Evolutionary conservation across 2,113 vertebrate genomes (phyloP).

Genomic region (Antennarius striatus): DNA sequence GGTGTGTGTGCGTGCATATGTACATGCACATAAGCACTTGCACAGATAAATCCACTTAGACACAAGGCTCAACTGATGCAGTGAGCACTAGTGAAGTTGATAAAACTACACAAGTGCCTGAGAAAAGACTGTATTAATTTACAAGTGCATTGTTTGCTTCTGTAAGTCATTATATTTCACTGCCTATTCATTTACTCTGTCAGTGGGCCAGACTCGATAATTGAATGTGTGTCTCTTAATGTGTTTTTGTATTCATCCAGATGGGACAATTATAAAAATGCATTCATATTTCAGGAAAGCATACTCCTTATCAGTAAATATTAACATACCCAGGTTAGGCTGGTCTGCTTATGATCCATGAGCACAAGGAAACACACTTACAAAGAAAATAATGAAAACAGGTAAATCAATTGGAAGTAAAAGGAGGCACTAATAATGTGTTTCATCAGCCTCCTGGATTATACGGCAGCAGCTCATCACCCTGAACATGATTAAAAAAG

Average conservation of each 20-base stretch:
- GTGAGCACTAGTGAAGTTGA: conserved; percentile 10
- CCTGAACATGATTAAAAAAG: conserved; percentile 6
- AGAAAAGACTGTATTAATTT: conserved; percentile 27
- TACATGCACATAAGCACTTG: conserved; percentile 33
- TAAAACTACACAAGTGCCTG: conserved; percentile 15
- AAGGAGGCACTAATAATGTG: conserved; percentile 25
- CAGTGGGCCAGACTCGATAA: conserved; percentile 40
- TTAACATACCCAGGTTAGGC: conserved; percentile 37
- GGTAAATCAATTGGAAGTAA: conserved; percentile 13
- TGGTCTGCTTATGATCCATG: conserved; percentile 37
- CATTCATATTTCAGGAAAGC: conserved; percentile 38
- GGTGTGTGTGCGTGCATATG: not conserved
- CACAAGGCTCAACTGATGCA: conserved; percentile 18
- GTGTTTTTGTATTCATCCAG: conserved; percentile 42
- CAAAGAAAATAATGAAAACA: conserved; percentile 20
- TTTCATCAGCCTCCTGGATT: conserved; percentile 9
- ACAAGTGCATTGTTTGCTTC: conserved; percentile 20
- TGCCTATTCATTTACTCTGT: conserved; percentile 48
- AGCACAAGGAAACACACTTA: conserved; percentile 1
- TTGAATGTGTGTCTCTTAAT: conserved; percentile 40
- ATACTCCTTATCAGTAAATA: conserved; percentile 50
- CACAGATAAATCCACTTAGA: conserved; percentile 11
- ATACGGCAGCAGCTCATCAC: conserved; percentile 20
- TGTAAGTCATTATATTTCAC: conserved; percentile 38
- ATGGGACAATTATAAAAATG: conserved; percentile 62